phyloP scores from a whole-genome alignment of 1,140 invertebrate genomes.

The Thalassaphorura encarpata region DNA sequence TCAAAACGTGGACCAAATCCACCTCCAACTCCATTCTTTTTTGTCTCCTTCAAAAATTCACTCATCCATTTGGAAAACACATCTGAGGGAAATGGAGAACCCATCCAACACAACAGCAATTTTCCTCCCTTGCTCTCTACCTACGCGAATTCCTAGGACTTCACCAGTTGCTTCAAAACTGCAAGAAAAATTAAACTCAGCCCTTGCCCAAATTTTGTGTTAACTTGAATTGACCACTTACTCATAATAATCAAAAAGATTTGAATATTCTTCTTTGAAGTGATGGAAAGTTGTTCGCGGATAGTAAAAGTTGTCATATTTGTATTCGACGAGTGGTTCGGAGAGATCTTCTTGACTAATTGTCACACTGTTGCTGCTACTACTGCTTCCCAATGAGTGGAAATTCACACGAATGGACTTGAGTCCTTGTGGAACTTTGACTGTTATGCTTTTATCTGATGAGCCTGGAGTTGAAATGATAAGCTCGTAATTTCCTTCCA shows the following conservation, averaged over 20 bases:
- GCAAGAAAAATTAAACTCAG: no score
- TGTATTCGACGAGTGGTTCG: neutral
- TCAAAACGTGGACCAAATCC: slow-evolving; percentile 15
- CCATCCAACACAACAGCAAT: slow-evolving; percentile 23
- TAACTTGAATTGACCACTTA: slow-evolving; percentile 9
- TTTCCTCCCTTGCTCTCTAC: slow-evolving; percentile 23
- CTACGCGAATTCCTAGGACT: slow-evolving; percentile 24
- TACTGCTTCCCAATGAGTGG: no score
- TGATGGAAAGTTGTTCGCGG: slow-evolving; percentile 18
- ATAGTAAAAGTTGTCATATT: slow-evolving; percentile 24
- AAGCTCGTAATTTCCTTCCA: slow-evolving; percentile 51
- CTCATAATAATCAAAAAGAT: slow-evolving; percentile 24
- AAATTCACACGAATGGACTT: no score
- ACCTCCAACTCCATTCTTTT: neutral
- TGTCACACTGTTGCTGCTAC: no score
- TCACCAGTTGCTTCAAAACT: slow-evolving; percentile 27
- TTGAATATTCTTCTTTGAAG: slow-evolving; percentile 11
- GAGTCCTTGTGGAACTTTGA: slow-evolving; percentile 5
- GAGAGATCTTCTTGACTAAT: no score
- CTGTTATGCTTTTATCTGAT: neutral
- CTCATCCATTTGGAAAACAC: slow-evolving; percentile 14
- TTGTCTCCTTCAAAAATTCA: slow-evolving; percentile 1
- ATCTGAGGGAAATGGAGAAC: slow-evolving; percentile 11
- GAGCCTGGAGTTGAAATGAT: slow-evolving; percentile 40
- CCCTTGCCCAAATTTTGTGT: no score